phyloP scores from a whole-genome alignment of 1,140 invertebrate species.

The Diuraphis noxia region DNA sequence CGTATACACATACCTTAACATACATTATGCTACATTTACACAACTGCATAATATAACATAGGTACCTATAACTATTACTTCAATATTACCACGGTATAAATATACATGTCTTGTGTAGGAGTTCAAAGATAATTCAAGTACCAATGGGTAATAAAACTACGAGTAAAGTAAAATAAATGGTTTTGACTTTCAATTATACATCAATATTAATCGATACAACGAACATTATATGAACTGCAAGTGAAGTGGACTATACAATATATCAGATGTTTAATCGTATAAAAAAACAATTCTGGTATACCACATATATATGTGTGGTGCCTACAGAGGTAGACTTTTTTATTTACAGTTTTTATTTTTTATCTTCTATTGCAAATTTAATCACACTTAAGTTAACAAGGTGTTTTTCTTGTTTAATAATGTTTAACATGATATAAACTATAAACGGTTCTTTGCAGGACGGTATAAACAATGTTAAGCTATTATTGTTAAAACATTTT shows the following conservation, averaged over 20 bases:
- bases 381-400: constrained; percentile 47
- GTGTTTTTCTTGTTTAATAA: neutral
- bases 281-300: constrained; percentile 32
- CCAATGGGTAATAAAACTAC: constrained; percentile 36
- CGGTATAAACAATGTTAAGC: neutral
- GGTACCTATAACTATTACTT: neutral
- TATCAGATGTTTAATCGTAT: constrained; percentile 43
- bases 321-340: constrained; percentile 2
- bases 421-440: neutral
- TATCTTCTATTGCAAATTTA: constrained; percentile 49
- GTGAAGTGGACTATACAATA: constrained; percentile 22
- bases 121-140: neutral
- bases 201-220: constrained; percentile 35
- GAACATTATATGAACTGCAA: constrained; percentile 39
- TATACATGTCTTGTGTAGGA: neutral
- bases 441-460: neutral
- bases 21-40: neutral
- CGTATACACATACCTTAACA: neutral
- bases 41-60: neutral
- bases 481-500: neutral
- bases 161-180: constrained; percentile 33
- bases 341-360: neutral
- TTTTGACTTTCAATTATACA: constrained; percentile 32
- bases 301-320: neutral
- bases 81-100: neutral